phyloP scores from a whole-genome alignment of 2,113 vertebrate genomes.

The Vanacampus margaritifer region DNA sequence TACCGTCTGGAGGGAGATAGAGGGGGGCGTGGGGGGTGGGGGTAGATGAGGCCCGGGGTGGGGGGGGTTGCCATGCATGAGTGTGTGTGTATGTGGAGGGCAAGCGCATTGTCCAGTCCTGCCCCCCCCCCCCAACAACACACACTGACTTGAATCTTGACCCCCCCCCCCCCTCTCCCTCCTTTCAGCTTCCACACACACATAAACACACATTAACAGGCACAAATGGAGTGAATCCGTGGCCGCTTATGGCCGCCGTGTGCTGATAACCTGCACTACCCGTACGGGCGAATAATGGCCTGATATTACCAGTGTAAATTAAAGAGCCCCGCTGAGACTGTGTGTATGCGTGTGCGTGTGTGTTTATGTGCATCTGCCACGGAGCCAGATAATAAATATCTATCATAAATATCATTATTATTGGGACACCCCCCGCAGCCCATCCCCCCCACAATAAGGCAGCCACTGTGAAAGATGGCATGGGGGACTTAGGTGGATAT shows the following conservation, averaged over 20 bases:
- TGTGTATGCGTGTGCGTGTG: conserved; percentile 34
- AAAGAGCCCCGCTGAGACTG: conserved; percentile 54
- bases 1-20: conserved; percentile 66
- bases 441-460: conserved; percentile 61
- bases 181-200: conserved; percentile 35
- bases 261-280: conserved; percentile 64
- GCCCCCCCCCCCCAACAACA: conserved; percentile 54
- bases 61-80: conserved; percentile 25
- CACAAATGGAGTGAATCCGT: conserved; percentile 49
- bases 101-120: conserved; percentile 63
- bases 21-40: conserved; percentile 34
- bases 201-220: conserved; percentile 33
- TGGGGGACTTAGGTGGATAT: conserved; percentile 73
- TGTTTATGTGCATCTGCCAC: conserved; percentile 39
- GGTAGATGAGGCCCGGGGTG: conserved; percentile 60
- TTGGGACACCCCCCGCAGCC: conserved; percentile 59
- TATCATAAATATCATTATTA: conserved; percentile 72
- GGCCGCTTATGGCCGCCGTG: conserved; percentile 46
- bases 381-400: conserved; percentile 79
- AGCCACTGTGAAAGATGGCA: conserved; percentile 74
- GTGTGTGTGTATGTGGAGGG: conserved; percentile 39
- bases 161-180: conserved; percentile 43
- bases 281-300: conserved; percentile 62
- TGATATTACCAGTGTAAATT: conserved; percentile 67
- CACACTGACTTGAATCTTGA: conserved; percentile 65